These are phyloP conservation scores for Lycophotia porphyrea DNA, from an alignment of 2,888 invertebrate genomes.

Conservation along the genomic window DNA sequence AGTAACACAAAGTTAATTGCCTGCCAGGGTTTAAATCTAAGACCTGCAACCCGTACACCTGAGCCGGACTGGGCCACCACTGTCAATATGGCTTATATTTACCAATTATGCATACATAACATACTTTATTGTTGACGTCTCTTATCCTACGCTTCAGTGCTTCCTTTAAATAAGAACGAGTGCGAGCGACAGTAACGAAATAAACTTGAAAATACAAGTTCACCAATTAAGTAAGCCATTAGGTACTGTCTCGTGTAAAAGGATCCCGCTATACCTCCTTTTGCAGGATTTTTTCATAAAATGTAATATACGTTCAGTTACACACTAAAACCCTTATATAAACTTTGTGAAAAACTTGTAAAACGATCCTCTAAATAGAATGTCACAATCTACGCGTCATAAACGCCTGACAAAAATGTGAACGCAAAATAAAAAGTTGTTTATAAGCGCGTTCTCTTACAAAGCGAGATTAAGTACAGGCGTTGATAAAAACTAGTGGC, in stretches of 20 bases:
- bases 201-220: neutral
- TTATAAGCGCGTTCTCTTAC: slow-evolving; percentile 8
- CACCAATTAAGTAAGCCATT: neutral
- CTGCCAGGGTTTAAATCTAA: neutral
- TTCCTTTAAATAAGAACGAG: neutral
- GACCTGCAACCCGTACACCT: neutral
- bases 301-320: neutral
- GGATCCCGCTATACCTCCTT: neutral
- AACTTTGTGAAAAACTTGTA: slow-evolving; percentile 5
- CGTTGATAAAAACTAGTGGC: slow-evolving; percentile 22
- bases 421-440: slow-evolving; percentile 31
- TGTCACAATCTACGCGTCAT: neutral
- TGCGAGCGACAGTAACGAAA: neutral
- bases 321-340: neutral
- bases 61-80: neutral
- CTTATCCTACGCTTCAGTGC: too few species aligned
- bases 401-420: slow-evolving; percentile 41
- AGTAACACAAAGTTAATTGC: neutral
- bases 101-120: neutral
- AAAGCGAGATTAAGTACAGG: slow-evolving; percentile 32
- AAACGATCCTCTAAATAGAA: slow-evolving; percentile 14
- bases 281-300: slow-evolving; percentile 2
- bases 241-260: neutral
- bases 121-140: neutral
- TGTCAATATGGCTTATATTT: neutral